Conservation (phyloP, 2,797 vertebrate genomes). For the Artibeus jamaicensis region DNA sequence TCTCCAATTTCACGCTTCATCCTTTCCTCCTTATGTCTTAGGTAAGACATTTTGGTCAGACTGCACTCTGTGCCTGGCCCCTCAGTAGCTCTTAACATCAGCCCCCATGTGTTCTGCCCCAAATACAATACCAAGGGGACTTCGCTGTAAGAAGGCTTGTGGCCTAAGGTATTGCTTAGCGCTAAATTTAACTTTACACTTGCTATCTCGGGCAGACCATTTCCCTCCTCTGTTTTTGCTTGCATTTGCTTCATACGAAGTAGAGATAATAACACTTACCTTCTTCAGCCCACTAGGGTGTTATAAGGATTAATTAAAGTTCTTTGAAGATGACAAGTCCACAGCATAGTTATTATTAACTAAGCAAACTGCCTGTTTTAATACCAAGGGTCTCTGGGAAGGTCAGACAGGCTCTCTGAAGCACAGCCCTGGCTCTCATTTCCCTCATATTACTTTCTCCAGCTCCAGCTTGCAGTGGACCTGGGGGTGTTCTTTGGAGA, state of each 20-base stretch:
- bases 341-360: slow-evolving; percentile 68
- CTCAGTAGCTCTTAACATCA: background rate
- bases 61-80: background rate
- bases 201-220: slow-evolving; percentile 7
- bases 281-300: slow-evolving; percentile 65
- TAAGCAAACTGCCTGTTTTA: slow-evolving; percentile 65
- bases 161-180: background rate
- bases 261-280: slow-evolving; percentile 68
- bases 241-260: slow-evolving; percentile 55
- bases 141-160: background rate
- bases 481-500: slow-evolving; percentile 43
- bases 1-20: background rate
- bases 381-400: slow-evolving; percentile 59
- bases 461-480: background rate
- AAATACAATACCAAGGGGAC: slow-evolving; percentile 4
- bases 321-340: slow-evolving; percentile 71
- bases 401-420: slow-evolving; percentile 19
- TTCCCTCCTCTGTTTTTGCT: slow-evolving; percentile 46
- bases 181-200: slow-evolving; percentile 60
- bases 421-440: background rate
- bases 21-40: background rate
- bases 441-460: slow-evolving; percentile 42
- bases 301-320: slow-evolving; percentile 77
- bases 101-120: background rate
- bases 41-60: background rate